Base-by-base conservation (phyloP, 2,888 invertebrate species). In the Heliothis peltigera region DNA sequence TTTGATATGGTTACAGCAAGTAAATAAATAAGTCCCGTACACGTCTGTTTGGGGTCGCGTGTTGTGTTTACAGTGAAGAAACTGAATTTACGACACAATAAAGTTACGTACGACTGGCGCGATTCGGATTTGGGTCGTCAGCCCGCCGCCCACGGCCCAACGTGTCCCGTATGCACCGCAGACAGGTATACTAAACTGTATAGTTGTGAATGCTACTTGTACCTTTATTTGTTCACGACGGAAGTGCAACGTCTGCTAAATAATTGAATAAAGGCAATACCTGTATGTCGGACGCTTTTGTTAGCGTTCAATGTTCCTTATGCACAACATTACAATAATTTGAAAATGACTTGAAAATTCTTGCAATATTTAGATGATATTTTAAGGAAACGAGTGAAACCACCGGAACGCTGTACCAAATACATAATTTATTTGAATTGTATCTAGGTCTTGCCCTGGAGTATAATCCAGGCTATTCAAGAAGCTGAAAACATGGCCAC, bases 71-170 rank as follows among this genome's bases (percentile, higher is more conserved):
- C 79, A 77, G 75, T 72, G 72, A 81, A 77, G 81, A 77, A 80
- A 78, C 74, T 77, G 80, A 84, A 85, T 91, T 92, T 91, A 92
- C 86, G 85, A 84, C 87, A 86, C 83, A 85, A 89, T 92, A 92
- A 92, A 92, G 87, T 84, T 83, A 83, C 80, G 83, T 82, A 79
- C 76, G 77, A 73, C 63, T 54, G 73, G 70, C 64, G 47, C 44
- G 49, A 46, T 62, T 64, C n/a, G 59, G 70, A 79, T 75, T 79
- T 65, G 72, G 79, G 79, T 81, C 79, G 78, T 17, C 42, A 7
- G 42, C 42, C 6, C 47, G 42, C 63, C 81, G 65, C 81, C 79
- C 81, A 81, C 81, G 77, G 64, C 18, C 53, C 44, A 55, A 21
- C 53, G 21, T 61, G 67, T 79, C 64, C 81, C 51, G 71, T 66